Conservation (phyloP, 2,113 vertebrate species). For the Xiphorhynchus elegans region DNA sequence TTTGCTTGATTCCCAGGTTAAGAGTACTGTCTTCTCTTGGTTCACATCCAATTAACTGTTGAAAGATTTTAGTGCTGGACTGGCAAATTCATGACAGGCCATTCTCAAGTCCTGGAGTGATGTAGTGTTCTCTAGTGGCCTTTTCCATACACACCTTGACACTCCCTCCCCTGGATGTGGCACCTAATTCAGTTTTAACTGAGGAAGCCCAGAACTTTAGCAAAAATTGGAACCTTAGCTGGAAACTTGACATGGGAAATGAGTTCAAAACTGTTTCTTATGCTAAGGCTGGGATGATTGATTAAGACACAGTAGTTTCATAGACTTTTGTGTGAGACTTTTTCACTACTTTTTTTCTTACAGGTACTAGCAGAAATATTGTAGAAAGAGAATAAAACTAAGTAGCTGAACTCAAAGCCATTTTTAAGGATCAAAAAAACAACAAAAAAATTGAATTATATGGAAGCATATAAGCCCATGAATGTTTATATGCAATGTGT, state of each 20-base stretch:
- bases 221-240: not conserved
- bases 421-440: not conserved
- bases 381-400: not conserved
- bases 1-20: not conserved
- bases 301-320: constrained; percentile 19
- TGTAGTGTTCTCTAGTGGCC: not conserved
- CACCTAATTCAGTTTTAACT: not conserved
- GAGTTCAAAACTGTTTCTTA: constrained; percentile 10
- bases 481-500: not conserved
- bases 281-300: not conserved
- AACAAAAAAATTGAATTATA: not conserved
- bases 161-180: not conserved
- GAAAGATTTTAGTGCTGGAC: not conserved
- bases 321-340: not conserved
- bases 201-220: not conserved
- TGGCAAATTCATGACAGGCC: not conserved
- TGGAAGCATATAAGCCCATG: not conserved
- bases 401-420: not conserved
- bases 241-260: not conserved
- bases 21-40: not conserved
- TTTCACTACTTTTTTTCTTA: not conserved
- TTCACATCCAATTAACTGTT: not conserved
- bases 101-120: accelerated
- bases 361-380: not conserved
- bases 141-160: not conserved